Evolutionary conservation across 92 coral and sea anemone species (phyloP).

Genomic region (Galaxea fascicularis): DNA sequence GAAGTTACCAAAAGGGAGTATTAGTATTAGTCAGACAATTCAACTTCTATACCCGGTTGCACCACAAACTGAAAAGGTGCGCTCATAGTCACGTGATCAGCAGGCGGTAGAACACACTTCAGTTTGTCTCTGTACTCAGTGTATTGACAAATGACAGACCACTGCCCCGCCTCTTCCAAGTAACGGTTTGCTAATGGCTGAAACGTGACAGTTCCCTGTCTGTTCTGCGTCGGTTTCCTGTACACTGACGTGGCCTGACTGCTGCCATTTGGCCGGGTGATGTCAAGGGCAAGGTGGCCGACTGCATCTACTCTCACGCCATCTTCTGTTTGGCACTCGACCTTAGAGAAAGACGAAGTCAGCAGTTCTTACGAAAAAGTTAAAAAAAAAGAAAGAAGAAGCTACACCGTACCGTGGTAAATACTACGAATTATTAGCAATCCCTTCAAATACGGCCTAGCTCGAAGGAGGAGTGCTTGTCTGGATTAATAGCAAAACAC

Average conservation of each 20-base stretch:
- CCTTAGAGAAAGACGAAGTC: conserved; percentile 31
- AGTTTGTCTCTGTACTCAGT: conserved; percentile 78
- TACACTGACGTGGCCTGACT: conserved; percentile 59
- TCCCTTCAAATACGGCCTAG: no score
- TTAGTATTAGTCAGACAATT: not conserved
- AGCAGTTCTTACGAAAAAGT: no score
- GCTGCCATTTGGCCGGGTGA: conserved; percentile 61
- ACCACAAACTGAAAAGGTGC: conserved; percentile 69
- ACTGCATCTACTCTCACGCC: conserved; percentile 80
- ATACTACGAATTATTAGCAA: no score
- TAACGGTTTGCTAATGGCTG: conserved; percentile 69
- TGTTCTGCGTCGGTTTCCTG: conserved; percentile 80
- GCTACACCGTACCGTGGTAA: no score
- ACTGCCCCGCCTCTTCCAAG: conserved; percentile 75
- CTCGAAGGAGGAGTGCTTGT: no score
- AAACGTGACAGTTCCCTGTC: conserved; percentile 69
- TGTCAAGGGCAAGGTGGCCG: conserved; percentile 63
- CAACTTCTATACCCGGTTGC: conserved; percentile 57
- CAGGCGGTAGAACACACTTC: conserved; percentile 68
- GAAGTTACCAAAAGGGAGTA: not conserved
- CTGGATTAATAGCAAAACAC: no score
- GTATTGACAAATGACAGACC: conserved; percentile 77
- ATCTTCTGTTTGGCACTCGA: conserved; percentile 82
- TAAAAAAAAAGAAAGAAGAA: no score
- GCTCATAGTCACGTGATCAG: conserved; percentile 71